phyloP scores from a whole-genome alignment of 2,888 invertebrate genomes.

The Leucozona laternaria region DNA sequence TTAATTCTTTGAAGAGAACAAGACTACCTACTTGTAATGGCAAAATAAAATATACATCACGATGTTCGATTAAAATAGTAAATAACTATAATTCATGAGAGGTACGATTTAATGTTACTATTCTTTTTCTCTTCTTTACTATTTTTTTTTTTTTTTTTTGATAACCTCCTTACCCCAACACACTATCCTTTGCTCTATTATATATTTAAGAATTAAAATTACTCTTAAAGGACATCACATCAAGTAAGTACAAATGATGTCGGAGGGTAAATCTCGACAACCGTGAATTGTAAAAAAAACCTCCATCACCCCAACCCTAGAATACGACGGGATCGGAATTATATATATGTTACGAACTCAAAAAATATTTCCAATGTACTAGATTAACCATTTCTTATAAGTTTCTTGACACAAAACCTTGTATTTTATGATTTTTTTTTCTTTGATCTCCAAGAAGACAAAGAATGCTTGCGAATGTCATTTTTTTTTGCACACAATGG shows the following conservation, averaged over 20 bases:
- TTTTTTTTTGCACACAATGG: too few species aligned
- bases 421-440: too few species aligned
- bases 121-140: slow-evolving; percentile 34
- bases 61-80: slow-evolving; percentile 8
- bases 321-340: neutral
- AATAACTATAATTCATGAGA: slow-evolving; percentile 10
- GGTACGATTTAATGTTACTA: slow-evolving; percentile 58
- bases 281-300: neutral
- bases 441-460: too few species aligned
- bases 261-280: slow-evolving; percentile 6
- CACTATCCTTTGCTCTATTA: slow-evolving; percentile 43
- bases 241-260: slow-evolving; percentile 50
- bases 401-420: too few species aligned
- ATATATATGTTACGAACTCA: neutral
- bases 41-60: neutral
- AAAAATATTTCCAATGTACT: neutral
- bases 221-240: slow-evolving; percentile 3
- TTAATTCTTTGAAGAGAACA: slow-evolving; percentile 50
- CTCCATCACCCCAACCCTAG: too few species aligned
- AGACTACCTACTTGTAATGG: slow-evolving; percentile 9
- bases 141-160: slow-evolving; percentile 1
- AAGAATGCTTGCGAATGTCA: too few species aligned
- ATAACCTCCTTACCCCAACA: slow-evolving; percentile 31
- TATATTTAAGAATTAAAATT: slow-evolving; percentile 21
- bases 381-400: too few species aligned